Evolutionary conservation across 1,140 invertebrate species (phyloP).

Genomic region (Arctopsyche grandis): DNA sequence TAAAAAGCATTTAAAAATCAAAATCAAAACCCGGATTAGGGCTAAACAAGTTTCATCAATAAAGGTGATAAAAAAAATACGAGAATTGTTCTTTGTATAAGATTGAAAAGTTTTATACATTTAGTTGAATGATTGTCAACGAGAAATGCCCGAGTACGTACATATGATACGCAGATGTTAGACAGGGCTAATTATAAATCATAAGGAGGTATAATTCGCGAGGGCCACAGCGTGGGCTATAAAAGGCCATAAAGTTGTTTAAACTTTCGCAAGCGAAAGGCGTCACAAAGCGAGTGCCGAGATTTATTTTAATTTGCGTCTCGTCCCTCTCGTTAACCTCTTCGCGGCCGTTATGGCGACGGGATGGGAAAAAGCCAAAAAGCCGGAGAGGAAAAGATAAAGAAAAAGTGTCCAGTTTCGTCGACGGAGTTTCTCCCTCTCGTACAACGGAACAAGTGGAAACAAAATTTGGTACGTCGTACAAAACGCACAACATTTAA

Average conservation of each 20-base stretch:
- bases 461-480: background rate
- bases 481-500: background rate
- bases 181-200: constrained; percentile 49
- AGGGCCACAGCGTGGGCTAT: constrained; percentile 27
- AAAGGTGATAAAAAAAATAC: too few relatives aligned
- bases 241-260: constrained; percentile 39
- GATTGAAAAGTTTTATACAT: too few relatives aligned
- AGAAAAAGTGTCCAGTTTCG: constrained; percentile 31
- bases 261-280: constrained; percentile 43
- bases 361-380: constrained; percentile 25
- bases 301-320: constrained; percentile 49
- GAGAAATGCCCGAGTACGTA: too few relatives aligned
- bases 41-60: too few relatives aligned
- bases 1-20: too few relatives aligned
- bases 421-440: background rate
- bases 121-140: too few relatives aligned
- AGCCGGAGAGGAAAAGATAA: constrained; percentile 33
- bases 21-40: too few relatives aligned
- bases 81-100: too few relatives aligned
- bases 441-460: background rate
- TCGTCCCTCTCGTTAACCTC: constrained; percentile 34
- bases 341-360: background rate
- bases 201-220: constrained; percentile 28
- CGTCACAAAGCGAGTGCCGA: constrained; percentile 38
- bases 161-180: background rate